Evolutionary conservation across 2,888 invertebrate species (phyloP).

Genomic region (Dryocosmus kuriphilus): DNA sequence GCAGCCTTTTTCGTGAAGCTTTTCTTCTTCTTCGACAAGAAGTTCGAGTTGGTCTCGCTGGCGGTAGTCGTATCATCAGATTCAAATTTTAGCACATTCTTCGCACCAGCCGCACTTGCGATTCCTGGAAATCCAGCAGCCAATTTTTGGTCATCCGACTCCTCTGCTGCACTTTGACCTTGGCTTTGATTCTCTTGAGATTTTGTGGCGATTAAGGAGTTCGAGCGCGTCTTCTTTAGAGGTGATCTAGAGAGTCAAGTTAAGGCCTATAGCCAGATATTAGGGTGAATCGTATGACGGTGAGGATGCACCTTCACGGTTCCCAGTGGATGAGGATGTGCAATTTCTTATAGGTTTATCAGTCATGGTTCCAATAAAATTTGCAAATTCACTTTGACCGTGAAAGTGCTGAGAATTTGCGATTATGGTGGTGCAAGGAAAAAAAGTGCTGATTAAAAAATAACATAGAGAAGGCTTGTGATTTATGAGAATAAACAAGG

Average conservation of each 20-base stretch:
- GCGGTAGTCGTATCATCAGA: constrained; percentile 75
- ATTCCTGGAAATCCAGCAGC: constrained; percentile 59
- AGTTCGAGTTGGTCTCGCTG: constrained; percentile 73
- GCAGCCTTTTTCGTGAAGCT: constrained; percentile 70
- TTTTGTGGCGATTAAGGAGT: constrained; percentile 69
- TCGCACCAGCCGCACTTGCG: constrained; percentile 51
- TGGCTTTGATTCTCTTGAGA: constrained; percentile 61
- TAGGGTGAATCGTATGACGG: constrained; percentile 76
- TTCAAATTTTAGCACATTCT: constrained; percentile 68
- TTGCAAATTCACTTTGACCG: constrained; percentile 54
- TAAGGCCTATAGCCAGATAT: constrained; percentile 78
- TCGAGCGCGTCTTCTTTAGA: constrained; percentile 72
- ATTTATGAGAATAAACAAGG: neutral
- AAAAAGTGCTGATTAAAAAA: constrained; percentile 27
- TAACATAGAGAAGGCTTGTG: constrained; percentile 5
- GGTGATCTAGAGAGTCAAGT: constrained; percentile 76
- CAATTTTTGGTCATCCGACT: constrained; percentile 58
- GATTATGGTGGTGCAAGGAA: constrained; percentile 66
- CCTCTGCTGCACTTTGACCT: constrained; percentile 58
- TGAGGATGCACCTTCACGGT: constrained; percentile 75
- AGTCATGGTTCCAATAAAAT: neutral
- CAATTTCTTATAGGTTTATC: neutral
- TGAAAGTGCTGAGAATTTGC: constrained; percentile 61
- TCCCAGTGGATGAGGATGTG: constrained; percentile 35
- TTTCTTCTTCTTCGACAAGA: constrained; percentile 67